phyloP scores from a whole-genome alignment of 2,113 vertebrate species.

The Lophotis ruficrista region DNA sequence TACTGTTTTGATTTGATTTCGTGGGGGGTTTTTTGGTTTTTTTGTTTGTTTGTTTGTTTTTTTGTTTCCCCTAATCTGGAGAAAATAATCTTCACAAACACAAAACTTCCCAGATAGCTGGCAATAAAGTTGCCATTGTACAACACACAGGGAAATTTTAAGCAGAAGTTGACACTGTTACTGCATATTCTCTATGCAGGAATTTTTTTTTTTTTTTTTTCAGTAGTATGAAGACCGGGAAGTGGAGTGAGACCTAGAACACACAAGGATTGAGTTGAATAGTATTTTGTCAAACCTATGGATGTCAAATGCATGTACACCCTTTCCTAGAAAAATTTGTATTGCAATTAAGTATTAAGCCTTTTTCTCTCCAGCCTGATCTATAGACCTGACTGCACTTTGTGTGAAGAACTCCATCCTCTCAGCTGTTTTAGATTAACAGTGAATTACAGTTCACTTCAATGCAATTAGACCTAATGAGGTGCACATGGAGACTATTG shows the following conservation, averaged over 20 bases:
- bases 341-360: background rate
- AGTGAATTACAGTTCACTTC: slow-evolving; percentile 78
- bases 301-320: background rate
- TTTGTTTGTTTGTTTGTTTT: too few relatives aligned
- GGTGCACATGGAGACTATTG: slow-evolving; percentile 54
- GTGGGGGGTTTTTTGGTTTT: background rate
- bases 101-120: background rate
- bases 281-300: background rate
- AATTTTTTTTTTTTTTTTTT: background rate
- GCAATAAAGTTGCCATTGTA: background rate
- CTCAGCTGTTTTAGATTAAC: slow-evolving; percentile 79
- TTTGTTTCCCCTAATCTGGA: background rate
- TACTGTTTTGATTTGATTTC: background rate
- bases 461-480: slow-evolving; percentile 75
- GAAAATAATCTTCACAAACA: background rate
- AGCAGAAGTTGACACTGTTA: background rate
- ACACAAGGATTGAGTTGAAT: background rate
- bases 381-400: slow-evolving; percentile 58
- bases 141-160: background rate
- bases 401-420: slow-evolving; percentile 59
- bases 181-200: background rate
- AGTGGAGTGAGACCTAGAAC: background rate
- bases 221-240: background rate
- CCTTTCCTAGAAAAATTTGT: background rate
- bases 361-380: background rate